phyloP scores from a whole-genome alignment of 1,140 invertebrate genomes.

The Aphaenogaster floridana region DNA sequence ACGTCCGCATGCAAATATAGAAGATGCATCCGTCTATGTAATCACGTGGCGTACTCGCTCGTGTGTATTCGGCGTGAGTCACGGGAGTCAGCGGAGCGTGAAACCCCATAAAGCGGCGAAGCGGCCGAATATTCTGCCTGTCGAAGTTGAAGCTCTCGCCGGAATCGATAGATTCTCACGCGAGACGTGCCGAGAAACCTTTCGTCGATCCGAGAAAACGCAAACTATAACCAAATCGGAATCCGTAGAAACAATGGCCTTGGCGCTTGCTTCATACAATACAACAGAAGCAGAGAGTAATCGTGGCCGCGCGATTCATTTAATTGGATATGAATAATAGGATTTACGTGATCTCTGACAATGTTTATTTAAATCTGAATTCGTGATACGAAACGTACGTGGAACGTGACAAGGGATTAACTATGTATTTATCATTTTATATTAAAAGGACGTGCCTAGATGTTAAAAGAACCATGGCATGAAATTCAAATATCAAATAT shows the following conservation, averaged over 20 bases:
- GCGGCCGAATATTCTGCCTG: constrained; percentile 71
- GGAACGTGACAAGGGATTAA: background rate
- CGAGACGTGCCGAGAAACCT: constrained; percentile 58
- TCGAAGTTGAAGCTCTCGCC: constrained; percentile 51
- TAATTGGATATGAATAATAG: background rate
- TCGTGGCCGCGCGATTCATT: background rate
- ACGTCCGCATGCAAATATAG: background rate
- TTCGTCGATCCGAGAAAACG: constrained; percentile 23
- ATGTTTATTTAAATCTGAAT: background rate
- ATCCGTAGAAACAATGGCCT: constrained; percentile 41
- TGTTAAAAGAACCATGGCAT: background rate
- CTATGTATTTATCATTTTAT: too few species aligned
- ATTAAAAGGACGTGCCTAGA: too few species aligned
- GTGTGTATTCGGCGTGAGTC: constrained; percentile 71
- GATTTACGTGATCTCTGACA: background rate
- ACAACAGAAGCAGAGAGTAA: background rate
- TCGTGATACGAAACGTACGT: background rate
- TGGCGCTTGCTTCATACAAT: background rate
- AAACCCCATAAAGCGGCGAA: constrained; percentile 68
- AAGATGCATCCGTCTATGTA: background rate
- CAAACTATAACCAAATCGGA: constrained; percentile 30
- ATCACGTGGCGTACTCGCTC: constrained; percentile 7
- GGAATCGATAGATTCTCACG: constrained; percentile 72
- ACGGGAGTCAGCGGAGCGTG: constrained; percentile 72
- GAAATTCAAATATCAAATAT: constrained; percentile 11